Conservation (phyloP, 2,797 vertebrate species). For the Xenops minutus region DNA sequence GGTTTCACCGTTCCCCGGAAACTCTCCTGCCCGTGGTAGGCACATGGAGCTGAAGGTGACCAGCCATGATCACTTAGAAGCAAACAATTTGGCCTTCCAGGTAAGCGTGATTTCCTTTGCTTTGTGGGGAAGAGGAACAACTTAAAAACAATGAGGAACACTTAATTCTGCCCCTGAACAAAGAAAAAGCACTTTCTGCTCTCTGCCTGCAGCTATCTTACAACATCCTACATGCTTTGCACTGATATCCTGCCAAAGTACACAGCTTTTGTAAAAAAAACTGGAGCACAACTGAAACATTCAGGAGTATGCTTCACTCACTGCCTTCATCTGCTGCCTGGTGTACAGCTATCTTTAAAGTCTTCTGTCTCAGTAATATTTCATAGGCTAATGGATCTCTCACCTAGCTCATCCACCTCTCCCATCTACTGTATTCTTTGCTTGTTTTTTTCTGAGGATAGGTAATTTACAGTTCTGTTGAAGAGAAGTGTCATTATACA, state of each 20-base stretch:
- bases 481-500: not conserved
- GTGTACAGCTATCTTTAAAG: not conserved
- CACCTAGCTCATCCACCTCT: not conserved
- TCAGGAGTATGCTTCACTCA: not conserved
- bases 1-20: not conserved
- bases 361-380: not conserved
- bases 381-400: not conserved
- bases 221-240: not conserved
- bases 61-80: not conserved
- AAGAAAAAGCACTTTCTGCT: not conserved
- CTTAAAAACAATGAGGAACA: not conserved
- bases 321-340: not conserved
- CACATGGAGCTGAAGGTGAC: constrained; percentile 19
- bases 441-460: not conserved
- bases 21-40: not conserved
- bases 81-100: constrained; percentile 71
- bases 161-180: not conserved
- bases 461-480: not conserved
- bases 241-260: not conserved
- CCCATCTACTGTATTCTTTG: not conserved
- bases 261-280: not conserved
- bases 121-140: not conserved
- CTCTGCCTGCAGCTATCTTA: not conserved
- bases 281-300: not conserved
- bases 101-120: constrained; percentile 43